Conservation (phyloP, 2,797 vertebrate genomes). For the Aeoliscus strigatus region DNA sequence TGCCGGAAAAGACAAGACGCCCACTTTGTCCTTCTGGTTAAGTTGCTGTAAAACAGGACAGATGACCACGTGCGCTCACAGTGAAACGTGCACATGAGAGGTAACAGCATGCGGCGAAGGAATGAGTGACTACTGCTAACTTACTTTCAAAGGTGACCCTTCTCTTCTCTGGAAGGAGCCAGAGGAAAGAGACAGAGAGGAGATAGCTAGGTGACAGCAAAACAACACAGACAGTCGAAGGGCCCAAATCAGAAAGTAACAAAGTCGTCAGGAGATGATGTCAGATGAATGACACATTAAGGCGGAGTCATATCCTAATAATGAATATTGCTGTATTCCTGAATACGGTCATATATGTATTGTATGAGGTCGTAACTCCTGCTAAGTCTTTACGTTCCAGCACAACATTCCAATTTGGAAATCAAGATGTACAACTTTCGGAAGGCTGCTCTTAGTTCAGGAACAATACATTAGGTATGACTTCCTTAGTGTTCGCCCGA, state of each 20-base stretch:
- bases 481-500: no score
- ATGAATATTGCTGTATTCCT: no score
- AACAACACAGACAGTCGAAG: slow-evolving; percentile 33
- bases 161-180: slow-evolving; percentile 79
- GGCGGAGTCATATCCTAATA: neutral
- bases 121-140: slow-evolving; percentile 58
- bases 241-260: slow-evolving; percentile 49
- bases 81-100: slow-evolving; percentile 25
- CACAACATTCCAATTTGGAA: no score
- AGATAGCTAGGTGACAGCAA: slow-evolving; percentile 53
- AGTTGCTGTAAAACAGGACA: slow-evolving; percentile 19
- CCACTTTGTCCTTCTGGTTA: slow-evolving; percentile 13
- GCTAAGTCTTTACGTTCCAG: no score
- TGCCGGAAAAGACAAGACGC: neutral
- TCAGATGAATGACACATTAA: neutral
- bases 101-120: slow-evolving; percentile 6
- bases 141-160: slow-evolving; percentile 84
- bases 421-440: no score
- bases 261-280: neutral
- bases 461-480: no score
- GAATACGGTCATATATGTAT: no score
- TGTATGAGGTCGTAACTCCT: no score
- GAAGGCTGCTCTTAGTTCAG: no score
- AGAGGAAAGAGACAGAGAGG: slow-evolving; percentile 65
- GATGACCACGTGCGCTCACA: slow-evolving; percentile 37